Evolutionary conservation across 1,140 invertebrate genomes (phyloP).

Genomic region (Heliconius eleuchia): DNA sequence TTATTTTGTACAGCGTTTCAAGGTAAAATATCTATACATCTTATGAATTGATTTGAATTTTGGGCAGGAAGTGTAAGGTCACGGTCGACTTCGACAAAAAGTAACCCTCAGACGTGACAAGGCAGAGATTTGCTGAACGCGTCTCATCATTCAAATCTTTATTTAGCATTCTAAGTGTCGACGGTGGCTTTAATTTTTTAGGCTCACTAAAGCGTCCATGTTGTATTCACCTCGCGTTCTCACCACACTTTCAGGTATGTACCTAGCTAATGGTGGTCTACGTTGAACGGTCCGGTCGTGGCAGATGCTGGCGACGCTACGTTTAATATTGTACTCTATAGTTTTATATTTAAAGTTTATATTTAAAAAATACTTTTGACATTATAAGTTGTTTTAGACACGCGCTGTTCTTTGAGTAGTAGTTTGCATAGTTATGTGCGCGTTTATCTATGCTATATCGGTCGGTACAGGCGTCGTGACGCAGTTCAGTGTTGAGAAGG

Average conservation of each 20-base stretch:
- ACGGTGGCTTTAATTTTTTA: conserved; percentile 76
- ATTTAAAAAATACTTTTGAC: conserved; percentile 36
- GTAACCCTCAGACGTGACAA: conserved; percentile 58
- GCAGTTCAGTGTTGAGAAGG: conserved; percentile 38
- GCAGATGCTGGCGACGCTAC: conserved; percentile 27
- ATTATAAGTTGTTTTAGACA: conserved; percentile 45
- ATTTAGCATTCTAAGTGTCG: conserved; percentile 75
- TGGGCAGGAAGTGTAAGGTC: conserved; percentile 19
- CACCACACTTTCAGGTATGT: conserved; percentile 72
- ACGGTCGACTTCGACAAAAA: conserved; percentile 58
- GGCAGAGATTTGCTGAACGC: conserved; percentile 58
- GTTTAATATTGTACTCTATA: conserved; percentile 45
- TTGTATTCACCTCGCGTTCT: conserved; percentile 73
- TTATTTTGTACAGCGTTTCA: conserved; percentile 2
- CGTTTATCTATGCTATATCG: conserved; percentile 76
- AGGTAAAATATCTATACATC: background rate
- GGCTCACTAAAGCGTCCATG: conserved; percentile 68
- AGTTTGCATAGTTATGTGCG: conserved; percentile 76
- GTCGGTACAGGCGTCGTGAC: conserved; percentile 54
- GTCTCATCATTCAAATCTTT: conserved; percentile 72
- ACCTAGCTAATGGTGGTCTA: conserved; percentile 72
- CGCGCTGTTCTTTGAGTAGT: conserved; percentile 48
- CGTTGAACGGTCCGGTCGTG: conserved; percentile 40
- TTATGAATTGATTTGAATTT: conserved; percentile 10
- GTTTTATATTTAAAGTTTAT: conserved; percentile 41